These are phyloP conservation scores for Pseudopipra pipra DNA, from an alignment of 2,113 vertebrate genomes.

Conservation along the genomic window DNA sequence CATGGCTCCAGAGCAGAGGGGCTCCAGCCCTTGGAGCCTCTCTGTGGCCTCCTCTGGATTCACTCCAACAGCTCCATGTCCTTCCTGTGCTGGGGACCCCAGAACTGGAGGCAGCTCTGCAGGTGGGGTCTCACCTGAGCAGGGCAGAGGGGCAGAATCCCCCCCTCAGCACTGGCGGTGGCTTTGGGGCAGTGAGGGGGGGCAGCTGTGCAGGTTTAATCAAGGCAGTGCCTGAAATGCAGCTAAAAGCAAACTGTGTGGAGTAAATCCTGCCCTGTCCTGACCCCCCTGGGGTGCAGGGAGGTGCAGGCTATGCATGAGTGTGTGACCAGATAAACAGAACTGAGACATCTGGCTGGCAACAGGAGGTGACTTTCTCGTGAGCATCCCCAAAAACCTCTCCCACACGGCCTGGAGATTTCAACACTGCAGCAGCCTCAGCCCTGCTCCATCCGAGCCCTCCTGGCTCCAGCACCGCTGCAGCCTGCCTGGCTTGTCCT, in stretches of 20 bases:
- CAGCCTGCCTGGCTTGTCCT: conserved; percentile 44
- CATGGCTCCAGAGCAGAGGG: neutral
- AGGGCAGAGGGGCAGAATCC: neutral
- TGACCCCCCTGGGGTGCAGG: neutral
- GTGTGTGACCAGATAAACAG: neutral
- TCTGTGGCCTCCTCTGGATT: neutral
- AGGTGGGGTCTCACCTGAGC: neutral
- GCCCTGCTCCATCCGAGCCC: neutral
- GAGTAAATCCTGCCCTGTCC: neutral
- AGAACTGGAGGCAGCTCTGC: neutral
- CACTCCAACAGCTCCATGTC: neutral
- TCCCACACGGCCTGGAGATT: neutral
- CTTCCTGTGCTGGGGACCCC: neutral
- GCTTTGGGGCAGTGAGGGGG: neutral
- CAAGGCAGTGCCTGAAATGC: neutral
- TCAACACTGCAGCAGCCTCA: neutral
- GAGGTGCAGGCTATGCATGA: neutral
- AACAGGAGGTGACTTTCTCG: neutral
- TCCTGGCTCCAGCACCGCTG: conserved; percentile 30
- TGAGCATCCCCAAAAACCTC: neutral
- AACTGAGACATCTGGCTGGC: neutral
- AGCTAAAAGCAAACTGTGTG: neutral
- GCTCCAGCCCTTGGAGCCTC: neutral
- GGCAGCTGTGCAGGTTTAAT: neutral
- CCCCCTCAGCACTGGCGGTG: neutral